Percentiles rank a stretch among this genome's conserved stretches.
Evolutionary conservation across 2,888 invertebrate genomes (phyloP).

Genomic region (Timema cristinae): DNA sequence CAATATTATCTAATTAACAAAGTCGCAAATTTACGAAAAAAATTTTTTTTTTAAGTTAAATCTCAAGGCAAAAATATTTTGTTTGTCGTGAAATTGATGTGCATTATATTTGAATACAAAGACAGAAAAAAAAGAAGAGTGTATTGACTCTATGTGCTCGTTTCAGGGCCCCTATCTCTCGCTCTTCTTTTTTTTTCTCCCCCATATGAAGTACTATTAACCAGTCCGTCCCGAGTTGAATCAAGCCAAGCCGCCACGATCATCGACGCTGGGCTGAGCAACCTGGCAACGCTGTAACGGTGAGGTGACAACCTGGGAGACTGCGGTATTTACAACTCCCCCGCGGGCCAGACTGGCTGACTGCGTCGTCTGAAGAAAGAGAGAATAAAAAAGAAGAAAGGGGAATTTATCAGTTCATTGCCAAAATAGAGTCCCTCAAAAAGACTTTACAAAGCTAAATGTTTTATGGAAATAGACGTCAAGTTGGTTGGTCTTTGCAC

Average conservation of each 20-base stretch:
- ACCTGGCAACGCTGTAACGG: constrained; percentile 26
- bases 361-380: background rate
- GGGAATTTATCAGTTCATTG: constrained; percentile 14
- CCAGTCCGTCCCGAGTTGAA: constrained; percentile 24
- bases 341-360: constrained; percentile 23
- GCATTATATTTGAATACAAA: no score
- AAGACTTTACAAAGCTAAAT: no score
- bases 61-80: no score
- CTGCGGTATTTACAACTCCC: constrained; percentile 31
- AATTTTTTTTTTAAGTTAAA: no score
- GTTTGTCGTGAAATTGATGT: no score
- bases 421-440: background rate
- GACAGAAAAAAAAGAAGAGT: no score
- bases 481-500: no score
- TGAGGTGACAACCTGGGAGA: constrained; percentile 29
- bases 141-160: no score
- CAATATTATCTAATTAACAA: no score
- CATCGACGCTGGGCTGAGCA: constrained; percentile 22
- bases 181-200: constrained; percentile 14
- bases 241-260: constrained; percentile 24
- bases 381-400: background rate
- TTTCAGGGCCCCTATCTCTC: background rate
- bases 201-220: constrained; percentile 24
- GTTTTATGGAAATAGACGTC: no score
- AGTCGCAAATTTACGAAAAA: no score